Evolutionary conservation across 2,888 invertebrate species (phyloP).

Genomic region (Agriotes lineatus): DNA sequence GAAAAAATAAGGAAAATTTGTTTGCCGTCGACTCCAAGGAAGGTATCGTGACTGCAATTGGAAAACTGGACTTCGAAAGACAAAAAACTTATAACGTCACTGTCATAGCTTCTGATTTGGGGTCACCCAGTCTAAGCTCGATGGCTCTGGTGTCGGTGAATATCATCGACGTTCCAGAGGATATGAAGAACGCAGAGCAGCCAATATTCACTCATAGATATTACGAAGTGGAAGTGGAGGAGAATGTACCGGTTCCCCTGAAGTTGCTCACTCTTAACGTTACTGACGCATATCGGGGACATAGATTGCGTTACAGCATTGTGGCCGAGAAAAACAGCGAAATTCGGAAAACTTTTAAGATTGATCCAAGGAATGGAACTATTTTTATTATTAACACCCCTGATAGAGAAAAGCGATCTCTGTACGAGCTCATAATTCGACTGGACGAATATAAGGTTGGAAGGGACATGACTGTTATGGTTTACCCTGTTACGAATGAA

Average conservation of each 20-base stretch:
- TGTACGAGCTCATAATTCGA: slow-evolving; percentile 72
- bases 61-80: slow-evolving; percentile 79
- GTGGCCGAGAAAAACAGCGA: slow-evolving; percentile 72
- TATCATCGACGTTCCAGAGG: slow-evolving; percentile 76
- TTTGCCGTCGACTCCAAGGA: slow-evolving; percentile 90
- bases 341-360: slow-evolving; percentile 75
- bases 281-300: slow-evolving; percentile 75
- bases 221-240: slow-evolving; percentile 86
- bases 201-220: slow-evolving; percentile 69
- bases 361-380: slow-evolving; percentile 83
- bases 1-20: slow-evolving; percentile 72
- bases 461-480: slow-evolving; percentile 79
- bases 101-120: slow-evolving; percentile 86
- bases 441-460: slow-evolving; percentile 71
- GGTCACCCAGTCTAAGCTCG: slow-evolving; percentile 84
- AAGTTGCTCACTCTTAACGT: slow-evolving; percentile 83
- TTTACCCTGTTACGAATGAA: slow-evolving; percentile 82
- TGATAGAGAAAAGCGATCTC: slow-evolving; percentile 78
- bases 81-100: slow-evolving; percentile 79
- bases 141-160: slow-evolving; percentile 79
- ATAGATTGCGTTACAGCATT: slow-evolving; percentile 76
- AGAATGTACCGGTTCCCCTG: slow-evolving; percentile 82
- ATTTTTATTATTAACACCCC: slow-evolving; percentile 80
- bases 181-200: slow-evolving; percentile 59
- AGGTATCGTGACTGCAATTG: slow-evolving; percentile 82